phyloP scores from a whole-genome alignment of 2,797 vertebrate species.

The Hephaestus fuliginosus region DNA sequence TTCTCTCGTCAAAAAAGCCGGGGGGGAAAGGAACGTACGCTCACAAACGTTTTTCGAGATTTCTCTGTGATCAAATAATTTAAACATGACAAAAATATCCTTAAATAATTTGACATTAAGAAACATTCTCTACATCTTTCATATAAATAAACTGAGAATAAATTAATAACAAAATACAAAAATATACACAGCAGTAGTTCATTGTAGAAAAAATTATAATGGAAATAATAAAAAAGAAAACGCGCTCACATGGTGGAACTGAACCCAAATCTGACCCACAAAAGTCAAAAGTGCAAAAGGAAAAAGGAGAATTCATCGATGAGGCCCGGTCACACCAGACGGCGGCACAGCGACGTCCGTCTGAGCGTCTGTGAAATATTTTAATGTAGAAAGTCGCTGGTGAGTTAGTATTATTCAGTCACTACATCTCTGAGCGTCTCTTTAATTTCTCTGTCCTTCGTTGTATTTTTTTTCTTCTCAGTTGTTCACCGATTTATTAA shows the following conservation, averaged over 20 bases:
- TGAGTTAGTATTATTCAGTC: neutral
- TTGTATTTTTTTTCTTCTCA: no score
- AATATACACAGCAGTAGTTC: constrained; percentile 83
- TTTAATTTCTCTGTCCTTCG: neutral
- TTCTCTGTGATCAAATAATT: constrained; percentile 79
- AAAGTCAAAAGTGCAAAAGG: constrained; percentile 62
- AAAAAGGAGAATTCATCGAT: constrained; percentile 27
- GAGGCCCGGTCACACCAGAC: constrained; percentile 60
- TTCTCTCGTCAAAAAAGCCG: constrained; percentile 68
- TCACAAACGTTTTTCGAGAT: constrained; percentile 70
- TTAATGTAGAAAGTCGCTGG: neutral
- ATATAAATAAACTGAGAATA: constrained; percentile 89
- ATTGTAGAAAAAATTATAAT: constrained; percentile 56
- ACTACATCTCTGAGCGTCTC: neutral
- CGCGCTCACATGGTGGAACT: constrained; percentile 41
- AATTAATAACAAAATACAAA: constrained; percentile 82
- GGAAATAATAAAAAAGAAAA: constrained; percentile 42
- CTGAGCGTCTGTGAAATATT: neutral
- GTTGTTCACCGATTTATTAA: no score
- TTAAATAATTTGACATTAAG: constrained; percentile 83
- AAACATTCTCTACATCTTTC: constrained; percentile 85
- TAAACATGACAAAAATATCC: constrained; percentile 79
- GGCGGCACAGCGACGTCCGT: neutral
- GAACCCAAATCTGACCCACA: constrained; percentile 42
- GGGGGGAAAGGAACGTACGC: constrained; percentile 66